phyloP scores from a whole-genome alignment of 2,888 invertebrate genomes.

The Eristalis intricaria region DNA sequence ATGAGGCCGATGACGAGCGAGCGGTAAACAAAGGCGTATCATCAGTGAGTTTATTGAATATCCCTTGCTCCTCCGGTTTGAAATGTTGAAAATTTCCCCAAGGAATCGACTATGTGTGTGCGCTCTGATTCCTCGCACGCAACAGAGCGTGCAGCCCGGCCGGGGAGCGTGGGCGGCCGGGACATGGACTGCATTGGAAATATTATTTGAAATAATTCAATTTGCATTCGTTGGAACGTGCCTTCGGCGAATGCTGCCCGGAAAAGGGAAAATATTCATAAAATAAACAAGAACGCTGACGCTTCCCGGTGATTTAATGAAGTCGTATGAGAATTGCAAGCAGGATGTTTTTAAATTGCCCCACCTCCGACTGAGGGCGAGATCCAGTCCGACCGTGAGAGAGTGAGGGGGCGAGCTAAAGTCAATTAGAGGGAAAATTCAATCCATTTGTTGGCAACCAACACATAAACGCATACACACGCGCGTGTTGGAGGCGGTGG shows the following conservation, averaged over 20 bases:
- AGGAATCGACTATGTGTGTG: neutral
- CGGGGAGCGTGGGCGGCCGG: neutral
- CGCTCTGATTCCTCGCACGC: neutral
- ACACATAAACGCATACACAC: neutral
- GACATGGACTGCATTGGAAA: neutral
- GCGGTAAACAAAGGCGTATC: conserved; percentile 29
- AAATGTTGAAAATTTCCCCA: conserved; percentile 8
- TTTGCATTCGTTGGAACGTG: neutral
- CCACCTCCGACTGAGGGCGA: neutral
- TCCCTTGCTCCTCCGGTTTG: neutral
- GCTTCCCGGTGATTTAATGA: neutral
- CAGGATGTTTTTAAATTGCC: neutral
- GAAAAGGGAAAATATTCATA: neutral
- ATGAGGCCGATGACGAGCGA: conserved; percentile 20
- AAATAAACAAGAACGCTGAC: neutral
- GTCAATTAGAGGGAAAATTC: neutral
- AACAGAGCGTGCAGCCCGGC: neutral
- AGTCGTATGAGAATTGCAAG: neutral
- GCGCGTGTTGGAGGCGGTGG: neutral
- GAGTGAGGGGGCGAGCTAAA: neutral
- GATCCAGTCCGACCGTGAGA: neutral
- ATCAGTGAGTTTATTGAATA: conserved; percentile 38
- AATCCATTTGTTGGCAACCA: neutral
- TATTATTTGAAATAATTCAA: neutral
- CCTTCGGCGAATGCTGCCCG: neutral